Base-by-base conservation (phyloP, 2,797 vertebrate genomes). In the Microctenopoma stevenorrisi region DNA sequence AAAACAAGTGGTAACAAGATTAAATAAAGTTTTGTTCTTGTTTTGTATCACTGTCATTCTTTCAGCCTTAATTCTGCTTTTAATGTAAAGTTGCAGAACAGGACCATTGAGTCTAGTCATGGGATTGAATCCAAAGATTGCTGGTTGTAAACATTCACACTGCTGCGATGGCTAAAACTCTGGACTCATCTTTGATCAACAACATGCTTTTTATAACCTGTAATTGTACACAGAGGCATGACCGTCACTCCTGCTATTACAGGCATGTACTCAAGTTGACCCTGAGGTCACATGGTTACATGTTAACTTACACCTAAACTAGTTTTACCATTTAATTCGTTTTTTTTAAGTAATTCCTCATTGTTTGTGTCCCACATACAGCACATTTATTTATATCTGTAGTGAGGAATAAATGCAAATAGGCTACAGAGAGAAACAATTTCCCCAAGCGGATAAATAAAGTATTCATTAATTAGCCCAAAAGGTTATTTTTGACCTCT, bases 11-110 rank as follows among this genome's bases (percentile, higher is more conserved):
- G 84, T 78, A 82, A 85, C 68, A 54, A 54, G 83, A 82, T 90
- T 82, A 73, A 94, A 94, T 94, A 94, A 94, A 94, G 88, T 91
- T 88, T 83, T 4, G 81, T 89, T 93, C 90, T 91, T 92, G 86
- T 91, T 94, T 93, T 87, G 81, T 89, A 92, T 79, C 66, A 22
- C 51, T 88, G 82, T 90, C 71, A 1, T 79, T 86, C 25, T 74
- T 83, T 66, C 25, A 0, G 14, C 25, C 33, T 63, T 2, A 30
- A 1, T 26, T 47, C 33, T 37, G 4, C 16, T 65, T 76, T 65
- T 5, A 51, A 55, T 53, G 53, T 18, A 15, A 33, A 33, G 15
- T 7, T 38, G 18, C 13, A 25, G 22, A 30, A 2, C 4, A 4
- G 22, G 30, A 38, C 38, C 12, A 4, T 1, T 33, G 10, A 4